Evolutionary conservation across 2,888 invertebrate genomes (phyloP).

Genomic region (Drosophila monieri): DNA sequence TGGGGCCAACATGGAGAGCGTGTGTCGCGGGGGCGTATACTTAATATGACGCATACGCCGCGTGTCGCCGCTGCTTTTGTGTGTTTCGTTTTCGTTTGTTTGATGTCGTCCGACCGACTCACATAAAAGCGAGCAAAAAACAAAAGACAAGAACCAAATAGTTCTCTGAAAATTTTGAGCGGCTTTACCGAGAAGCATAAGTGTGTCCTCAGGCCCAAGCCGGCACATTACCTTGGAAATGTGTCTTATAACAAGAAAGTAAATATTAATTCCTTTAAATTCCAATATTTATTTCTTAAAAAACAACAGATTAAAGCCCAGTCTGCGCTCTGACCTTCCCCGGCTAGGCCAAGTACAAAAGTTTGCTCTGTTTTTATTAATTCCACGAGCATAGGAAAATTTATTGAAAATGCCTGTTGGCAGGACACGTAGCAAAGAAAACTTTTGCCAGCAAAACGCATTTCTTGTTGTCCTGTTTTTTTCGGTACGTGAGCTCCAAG

Average conservation of each 20-base stretch:
- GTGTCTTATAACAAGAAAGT: neutral
- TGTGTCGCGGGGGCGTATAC: constrained; percentile 68
- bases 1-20: constrained; percentile 24
- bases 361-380: constrained; percentile 67
- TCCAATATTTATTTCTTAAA: constrained; percentile 21
- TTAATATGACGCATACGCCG: constrained; percentile 64
- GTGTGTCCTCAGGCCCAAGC: neutral
- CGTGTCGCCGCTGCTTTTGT: constrained; percentile 31
- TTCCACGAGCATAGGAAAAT: constrained; percentile 51
- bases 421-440: constrained; percentile 65
- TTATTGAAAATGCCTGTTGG: constrained; percentile 74
- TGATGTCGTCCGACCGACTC: constrained; percentile 32
- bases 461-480: constrained; percentile 24
- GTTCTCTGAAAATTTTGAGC: constrained; percentile 9
- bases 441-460: constrained; percentile 43
- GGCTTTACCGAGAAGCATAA: neutral
- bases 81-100: constrained; percentile 14
- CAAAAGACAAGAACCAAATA: constrained; percentile 16
- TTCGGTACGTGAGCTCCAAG: constrained; percentile 60
- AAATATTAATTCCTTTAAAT: neutral
- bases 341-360: constrained; percentile 67
- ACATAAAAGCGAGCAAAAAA: constrained; percentile 34
- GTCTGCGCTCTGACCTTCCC: constrained; percentile 32
- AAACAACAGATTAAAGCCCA: neutral
- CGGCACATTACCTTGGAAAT: constrained; percentile 13